Percentiles rank a stretch among this genome's conserved stretches.
Conservation (phyloP, 2,888 invertebrate genomes). For the Drosophila tanythrix region DNA sequence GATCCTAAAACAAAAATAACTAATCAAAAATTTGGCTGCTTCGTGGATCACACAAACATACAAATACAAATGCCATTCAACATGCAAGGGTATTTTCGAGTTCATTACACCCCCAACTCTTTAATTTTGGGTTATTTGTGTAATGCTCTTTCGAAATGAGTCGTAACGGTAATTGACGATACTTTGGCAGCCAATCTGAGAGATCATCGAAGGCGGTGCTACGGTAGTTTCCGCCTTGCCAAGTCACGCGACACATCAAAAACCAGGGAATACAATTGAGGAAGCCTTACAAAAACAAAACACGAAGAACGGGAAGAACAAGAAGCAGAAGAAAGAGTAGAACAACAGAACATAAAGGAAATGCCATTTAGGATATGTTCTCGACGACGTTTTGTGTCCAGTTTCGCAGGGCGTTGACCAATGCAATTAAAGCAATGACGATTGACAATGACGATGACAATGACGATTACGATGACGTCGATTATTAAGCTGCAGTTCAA, state of each 20-base stretch:
- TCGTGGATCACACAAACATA: neutral
- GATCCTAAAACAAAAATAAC: neutral
- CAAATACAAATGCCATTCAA: neutral
- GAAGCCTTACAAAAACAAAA: constrained; percentile 36
- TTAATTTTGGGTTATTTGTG: neutral
- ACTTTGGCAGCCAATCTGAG: constrained; percentile 55
- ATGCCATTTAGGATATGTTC: constrained; percentile 50
- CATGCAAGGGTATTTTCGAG: neutral
- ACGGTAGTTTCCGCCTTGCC: constrained; percentile 40
- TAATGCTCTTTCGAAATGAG: constrained; percentile 20
- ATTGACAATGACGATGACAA: constrained; percentile 22
- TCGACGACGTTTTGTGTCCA: constrained; percentile 20
- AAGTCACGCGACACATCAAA: constrained; percentile 47
- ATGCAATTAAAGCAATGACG: constrained; percentile 52
- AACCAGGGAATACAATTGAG: constrained; percentile 16
- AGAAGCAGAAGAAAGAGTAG: neutral
- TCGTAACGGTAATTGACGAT: constrained; percentile 64
- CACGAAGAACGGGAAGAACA: neutral
- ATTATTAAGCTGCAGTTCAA: constrained; percentile 1
- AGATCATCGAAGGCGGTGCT: constrained; percentile 63
- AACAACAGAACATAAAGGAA: constrained; percentile 20
- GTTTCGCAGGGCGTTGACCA: constrained; percentile 56
- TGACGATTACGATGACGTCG: constrained; percentile 14
- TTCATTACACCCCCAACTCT: neutral
- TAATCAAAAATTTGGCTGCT: neutral